Evolutionary conservation across 2,113 vertebrate species (phyloP), one percentile per base, ranked within the genome.

Genomic region (Poicephalus gulielmi): DNA sequence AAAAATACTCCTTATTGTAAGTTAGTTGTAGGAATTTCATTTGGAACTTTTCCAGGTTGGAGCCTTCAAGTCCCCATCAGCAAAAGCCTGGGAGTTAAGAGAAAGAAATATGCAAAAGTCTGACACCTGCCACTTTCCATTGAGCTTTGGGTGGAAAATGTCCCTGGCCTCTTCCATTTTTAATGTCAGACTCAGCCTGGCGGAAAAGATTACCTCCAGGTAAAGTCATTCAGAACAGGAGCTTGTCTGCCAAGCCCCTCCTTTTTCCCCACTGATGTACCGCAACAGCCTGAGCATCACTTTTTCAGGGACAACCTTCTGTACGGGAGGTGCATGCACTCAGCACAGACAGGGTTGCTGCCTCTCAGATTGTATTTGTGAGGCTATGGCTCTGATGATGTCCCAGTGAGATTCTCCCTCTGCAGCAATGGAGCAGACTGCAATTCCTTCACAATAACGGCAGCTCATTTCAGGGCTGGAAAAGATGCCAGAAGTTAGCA

Each of bases 71-170:
- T 95, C 88, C 39, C 59, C 85, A 96, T 97, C 97, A 97, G 96
- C 95, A 96, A 88, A 97, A 90, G 88, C 70, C 86, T 93, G 62
- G 77, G 97, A 95, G 94, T 75, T 95, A 74, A 87, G 47, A 64
- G 82, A 89, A 90, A 97, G 83, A 96, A 96, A 97, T 93, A 80
- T 97, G 96, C 95, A 96, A 91, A 97, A 94, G 97, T 96, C 95
- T 96, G 97, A 98, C 98, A 97, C 96, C 97, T 97, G 97, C 97
- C 97, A 97, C 96, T 98, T 97, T 86, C 96, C 91, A 96, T 93
- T 82, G 97, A 97, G 97, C 96, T 96, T 83, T 37, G 89, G 90
- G 95, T 97, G 94, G 96, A 95, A 97, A 97, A 96, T 27, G 68
- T 97, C 96, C 97, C 95, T 9, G 31, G 93, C 92, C 83, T 97